Conservation (phyloP, 2,113 vertebrate genomes). For the Saccopteryx leptura region DNA sequence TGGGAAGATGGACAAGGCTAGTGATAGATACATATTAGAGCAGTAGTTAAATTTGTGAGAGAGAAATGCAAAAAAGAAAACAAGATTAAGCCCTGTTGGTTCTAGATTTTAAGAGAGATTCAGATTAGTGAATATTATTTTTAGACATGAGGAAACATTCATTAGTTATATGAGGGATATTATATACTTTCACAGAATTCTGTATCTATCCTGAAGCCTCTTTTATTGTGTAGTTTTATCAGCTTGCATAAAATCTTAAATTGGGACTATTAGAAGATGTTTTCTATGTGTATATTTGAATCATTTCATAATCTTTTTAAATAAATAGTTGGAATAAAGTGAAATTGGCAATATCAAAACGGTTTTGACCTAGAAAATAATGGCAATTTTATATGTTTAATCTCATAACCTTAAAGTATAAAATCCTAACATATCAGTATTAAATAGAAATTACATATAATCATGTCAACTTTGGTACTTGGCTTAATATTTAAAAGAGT, state of each 20-base stretch:
- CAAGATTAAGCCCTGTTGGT: neutral
- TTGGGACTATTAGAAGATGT: neutral
- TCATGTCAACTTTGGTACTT: neutral
- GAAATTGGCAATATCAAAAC: neutral
- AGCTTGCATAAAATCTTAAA: neutral
- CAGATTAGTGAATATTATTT: neutral
- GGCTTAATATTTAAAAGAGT: neutral
- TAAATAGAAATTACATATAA: neutral
- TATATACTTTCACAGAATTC: neutral
- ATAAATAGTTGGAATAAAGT: slow-evolving; percentile 13
- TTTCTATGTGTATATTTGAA: neutral
- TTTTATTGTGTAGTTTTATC: neutral
- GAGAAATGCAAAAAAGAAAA: neutral
- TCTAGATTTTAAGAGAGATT: neutral
- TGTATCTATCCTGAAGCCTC: neutral
- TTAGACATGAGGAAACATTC: neutral
- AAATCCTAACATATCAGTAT: neutral
- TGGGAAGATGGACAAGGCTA: neutral
- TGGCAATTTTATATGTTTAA: neutral
- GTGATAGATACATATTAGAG: neutral
- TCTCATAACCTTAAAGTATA: neutral
- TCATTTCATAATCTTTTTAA: neutral
- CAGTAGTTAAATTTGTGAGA: neutral
- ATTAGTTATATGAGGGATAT: neutral
- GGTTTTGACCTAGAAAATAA: neutral